Evolutionary conservation across 2,113 vertebrate genomes (phyloP), one percentile per base, ranked within the genome.

Genomic region (Eulemur macaco): DNA sequence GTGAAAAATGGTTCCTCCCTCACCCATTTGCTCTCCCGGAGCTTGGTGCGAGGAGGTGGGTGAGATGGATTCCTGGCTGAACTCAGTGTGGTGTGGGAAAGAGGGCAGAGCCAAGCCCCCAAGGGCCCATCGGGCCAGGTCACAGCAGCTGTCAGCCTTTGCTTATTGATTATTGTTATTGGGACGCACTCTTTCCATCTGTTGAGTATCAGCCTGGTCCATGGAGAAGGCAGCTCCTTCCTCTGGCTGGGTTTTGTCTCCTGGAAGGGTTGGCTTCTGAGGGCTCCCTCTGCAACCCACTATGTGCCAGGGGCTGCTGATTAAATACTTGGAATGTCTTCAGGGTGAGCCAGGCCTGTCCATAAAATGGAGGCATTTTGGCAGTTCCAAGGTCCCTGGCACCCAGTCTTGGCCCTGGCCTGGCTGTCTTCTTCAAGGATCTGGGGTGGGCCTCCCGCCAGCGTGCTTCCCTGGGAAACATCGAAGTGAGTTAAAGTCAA

Each of bases 1-100:
- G 97, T 97, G 94, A 98, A 97, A 97, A 96, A 97, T 98, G 97
- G 97, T 97, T 97, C 98, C 98, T 98, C 98, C 97, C 97, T 97
- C 37, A 76, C 89, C 84, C 42, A 76, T 90, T 94, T 15, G 13
- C 95, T 89, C 96, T 96, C 96, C 96, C 39, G 21, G 97, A 97
- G 94, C 96, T 96, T 96, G 89, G 96, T 98, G 97, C 73, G 20
- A 87, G 92, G 93, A 97, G 97, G 96, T 97, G 93, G 97, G 96
- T 94, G 84, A 97, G 90, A 92, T 94, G 95, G 90, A 97, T 89
- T 97, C 84, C 94, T 96, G 95, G 85, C 97, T 90, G 81, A 71
- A 54, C 84, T 71, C 58, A 37, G 78, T 74, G 78, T 74, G 52
- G 31, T 77, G 86, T 84, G 89, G 58, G 90, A 89, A 94, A 78